Base-by-base conservation (phyloP, 2,797 vertebrate genomes). In the Peromyscus attwateri region DNA sequence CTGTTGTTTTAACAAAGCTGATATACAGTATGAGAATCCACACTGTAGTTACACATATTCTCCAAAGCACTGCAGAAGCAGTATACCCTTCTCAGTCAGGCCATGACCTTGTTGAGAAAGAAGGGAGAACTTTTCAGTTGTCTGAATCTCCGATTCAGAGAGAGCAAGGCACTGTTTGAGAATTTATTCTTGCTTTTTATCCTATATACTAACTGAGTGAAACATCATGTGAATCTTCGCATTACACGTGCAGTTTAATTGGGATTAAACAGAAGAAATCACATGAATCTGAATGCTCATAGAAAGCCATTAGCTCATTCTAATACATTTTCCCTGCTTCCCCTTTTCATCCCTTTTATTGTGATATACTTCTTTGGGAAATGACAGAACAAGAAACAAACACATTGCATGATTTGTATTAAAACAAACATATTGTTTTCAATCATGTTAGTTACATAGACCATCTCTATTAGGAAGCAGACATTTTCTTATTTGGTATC, bases 1-100 rank as follows among this genome's bases (percentile, higher is more conserved):
- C 29, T 96, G 25, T 89, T 95, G 64, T 91, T 95, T 96, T 40
- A 95, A 96, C 83, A 21, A 92, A 89, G 31, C 62, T 97, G 62
- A 91, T 92, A 79, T 97, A 97, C 71, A 97, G 77, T 95, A 66
- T 75, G 62, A 94, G 84, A 97, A 92, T 1, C 31, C 52, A 68
- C 92, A 87, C 6, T 76, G 34, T 95, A 91, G 12, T 76, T 97
- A 96, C 96, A 46, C 40, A 10, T 94, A 95, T 97, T 57, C 71
- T 97, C 87, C 40, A 68, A 89, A 94, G 2, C 79, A 60, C 76
- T 71, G 43, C 40, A 90, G 73, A 96, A 95, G 82, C 49, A 55
- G 2, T 40, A 1, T 31, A 34, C 68, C 60, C 73, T 49, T 66
- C 7, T 89, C 87, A 98, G 92, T 94, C 66, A 3, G 70, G 10